Evolutionary conservation across 2,113 vertebrate genomes (phyloP).

Genomic region (Centrocercus urophasianus): DNA sequence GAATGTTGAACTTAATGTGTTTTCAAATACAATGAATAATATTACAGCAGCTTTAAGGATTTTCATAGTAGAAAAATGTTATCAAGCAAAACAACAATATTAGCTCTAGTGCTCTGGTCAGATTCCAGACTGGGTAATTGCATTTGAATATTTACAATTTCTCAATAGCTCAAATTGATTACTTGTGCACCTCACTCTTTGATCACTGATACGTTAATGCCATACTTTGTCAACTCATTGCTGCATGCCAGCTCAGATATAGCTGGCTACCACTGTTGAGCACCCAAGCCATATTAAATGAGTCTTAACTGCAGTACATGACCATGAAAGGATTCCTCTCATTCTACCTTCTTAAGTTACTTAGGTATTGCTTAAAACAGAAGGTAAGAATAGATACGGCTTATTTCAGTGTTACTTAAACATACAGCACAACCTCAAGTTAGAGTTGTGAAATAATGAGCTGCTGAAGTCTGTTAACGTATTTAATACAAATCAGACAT

Average conservation of each 20-base stretch:
- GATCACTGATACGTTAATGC: background rate
- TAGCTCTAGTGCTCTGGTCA: background rate
- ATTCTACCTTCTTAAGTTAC: background rate
- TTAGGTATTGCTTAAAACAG: background rate
- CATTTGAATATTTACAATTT: background rate
- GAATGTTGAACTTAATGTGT: background rate
- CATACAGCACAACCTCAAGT: fast-evolving
- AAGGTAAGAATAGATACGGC: background rate
- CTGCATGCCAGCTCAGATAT: background rate
- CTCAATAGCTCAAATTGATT: background rate
- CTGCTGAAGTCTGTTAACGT: fast-evolving
- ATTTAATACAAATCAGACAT: background rate
- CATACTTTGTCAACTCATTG: background rate
- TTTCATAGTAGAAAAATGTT: background rate
- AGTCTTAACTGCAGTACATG: background rate
- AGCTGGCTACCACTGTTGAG: background rate
- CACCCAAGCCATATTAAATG: background rate
- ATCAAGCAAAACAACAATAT: background rate
- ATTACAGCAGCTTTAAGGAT: conserved; percentile 21
- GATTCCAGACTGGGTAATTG: background rate
- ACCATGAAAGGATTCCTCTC: conserved; percentile 3
- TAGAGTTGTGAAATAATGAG: background rate
- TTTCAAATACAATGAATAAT: conserved; percentile 19
- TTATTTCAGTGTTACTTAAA: background rate
- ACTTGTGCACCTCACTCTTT: background rate